Evolutionary conservation across 2,113 vertebrate species (phyloP).

Genomic region (Dascyllus trimaculatus): DNA sequence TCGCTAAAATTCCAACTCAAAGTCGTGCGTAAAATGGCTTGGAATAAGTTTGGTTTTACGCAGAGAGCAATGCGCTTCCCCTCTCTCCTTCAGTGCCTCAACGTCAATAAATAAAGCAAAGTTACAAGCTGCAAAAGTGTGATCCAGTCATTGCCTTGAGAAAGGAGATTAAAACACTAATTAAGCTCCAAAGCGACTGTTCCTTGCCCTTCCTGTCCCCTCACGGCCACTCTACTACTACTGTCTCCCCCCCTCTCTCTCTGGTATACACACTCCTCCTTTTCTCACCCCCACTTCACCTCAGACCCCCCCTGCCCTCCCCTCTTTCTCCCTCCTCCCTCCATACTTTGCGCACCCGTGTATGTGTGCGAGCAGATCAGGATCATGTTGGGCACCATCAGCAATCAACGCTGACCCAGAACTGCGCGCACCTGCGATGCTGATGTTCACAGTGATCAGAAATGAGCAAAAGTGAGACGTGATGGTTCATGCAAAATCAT

Average conservation of each 20-base stretch:
- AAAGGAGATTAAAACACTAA: constrained; percentile 48
- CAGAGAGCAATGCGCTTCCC: not conserved
- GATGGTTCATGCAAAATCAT: not conserved
- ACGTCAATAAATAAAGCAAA: constrained; percentile 1
- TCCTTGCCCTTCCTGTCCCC: constrained; percentile 47
- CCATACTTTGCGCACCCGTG: constrained; percentile 47
- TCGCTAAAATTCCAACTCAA: constrained; percentile 7
- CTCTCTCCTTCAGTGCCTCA: not conserved
- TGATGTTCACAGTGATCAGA: not conserved
- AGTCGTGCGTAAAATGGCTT: constrained; percentile 62
- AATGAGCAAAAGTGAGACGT: not conserved
- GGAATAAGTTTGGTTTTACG: constrained; percentile 47
- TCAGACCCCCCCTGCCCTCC: constrained; percentile 43
- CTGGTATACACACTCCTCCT: constrained; percentile 58
- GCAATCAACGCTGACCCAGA: not conserved
- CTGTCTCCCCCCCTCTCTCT: constrained; percentile 46
- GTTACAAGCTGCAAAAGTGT: not conserved
- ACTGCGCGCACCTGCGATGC: constrained; percentile 31
- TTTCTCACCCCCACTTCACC: constrained; percentile 69
- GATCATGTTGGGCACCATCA: constrained; percentile 1
- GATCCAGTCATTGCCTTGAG: constrained; percentile 1
- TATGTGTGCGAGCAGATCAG: constrained; percentile 21
- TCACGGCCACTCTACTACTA: constrained; percentile 40
- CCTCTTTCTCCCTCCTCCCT: constrained; percentile 29
- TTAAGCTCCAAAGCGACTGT: constrained; percentile 47